These are phyloP conservation scores for Daboia siamensis DNA, from an alignment of 2,113 vertebrate species.

Conservation along the genomic window DNA sequence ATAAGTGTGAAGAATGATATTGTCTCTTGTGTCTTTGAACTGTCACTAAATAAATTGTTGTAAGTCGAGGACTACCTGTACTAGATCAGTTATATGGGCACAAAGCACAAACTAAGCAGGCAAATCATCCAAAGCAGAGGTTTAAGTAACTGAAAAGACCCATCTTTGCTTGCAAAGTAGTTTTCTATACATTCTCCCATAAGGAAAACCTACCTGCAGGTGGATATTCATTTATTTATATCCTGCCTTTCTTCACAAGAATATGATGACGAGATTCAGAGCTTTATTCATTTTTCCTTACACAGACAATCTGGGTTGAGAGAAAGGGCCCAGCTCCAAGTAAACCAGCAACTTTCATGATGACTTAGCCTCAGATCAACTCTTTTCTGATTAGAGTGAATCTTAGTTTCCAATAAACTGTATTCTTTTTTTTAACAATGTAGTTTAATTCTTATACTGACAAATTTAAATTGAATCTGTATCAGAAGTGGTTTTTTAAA, in stretches of 20 bases:
- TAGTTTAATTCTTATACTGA: background rate
- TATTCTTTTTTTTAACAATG: background rate
- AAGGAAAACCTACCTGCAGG: background rate
- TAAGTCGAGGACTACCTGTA: background rate
- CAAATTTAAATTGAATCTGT: background rate
- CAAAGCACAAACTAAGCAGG: background rate
- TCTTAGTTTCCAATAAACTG: background rate
- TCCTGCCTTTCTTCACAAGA: background rate
- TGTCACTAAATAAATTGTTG: background rate
- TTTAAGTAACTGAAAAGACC: background rate
- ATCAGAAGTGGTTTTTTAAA: background rate
- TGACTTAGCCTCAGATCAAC: background rate
- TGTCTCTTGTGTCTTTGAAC: background rate
- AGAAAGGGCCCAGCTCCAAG: background rate
- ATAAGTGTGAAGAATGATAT: background rate
- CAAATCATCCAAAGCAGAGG: background rate
- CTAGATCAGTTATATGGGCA: background rate
- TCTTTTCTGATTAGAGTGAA: background rate
- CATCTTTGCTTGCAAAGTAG: background rate
- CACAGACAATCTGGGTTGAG: background rate
- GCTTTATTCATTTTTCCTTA: background rate
- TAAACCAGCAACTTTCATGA: background rate
- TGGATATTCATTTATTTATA: background rate
- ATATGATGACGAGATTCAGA: background rate
- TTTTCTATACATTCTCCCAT: background rate